These are phyloP conservation scores for Chamaetylas fuelleborni DNA, from an alignment of 2,113 vertebrate species.

Conservation along the genomic window DNA sequence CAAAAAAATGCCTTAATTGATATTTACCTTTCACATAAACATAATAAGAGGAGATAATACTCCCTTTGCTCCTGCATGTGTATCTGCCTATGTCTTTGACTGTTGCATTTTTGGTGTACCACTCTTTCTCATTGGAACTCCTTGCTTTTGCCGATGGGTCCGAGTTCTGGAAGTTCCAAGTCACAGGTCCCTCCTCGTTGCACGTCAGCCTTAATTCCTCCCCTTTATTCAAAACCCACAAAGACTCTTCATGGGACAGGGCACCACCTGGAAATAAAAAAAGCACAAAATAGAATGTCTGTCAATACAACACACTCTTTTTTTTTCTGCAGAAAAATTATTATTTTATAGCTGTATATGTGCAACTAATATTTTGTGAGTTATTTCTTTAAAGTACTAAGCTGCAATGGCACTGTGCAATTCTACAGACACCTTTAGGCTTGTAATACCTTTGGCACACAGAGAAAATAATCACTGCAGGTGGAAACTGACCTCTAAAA, in stretches of 20 bases:
- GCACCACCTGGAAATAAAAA: slow-evolving; percentile 61
- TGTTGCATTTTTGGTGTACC: slow-evolving; percentile 50
- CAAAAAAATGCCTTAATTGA: neutral
- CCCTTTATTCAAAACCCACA: slow-evolving; percentile 62
- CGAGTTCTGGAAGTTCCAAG: slow-evolving; percentile 68
- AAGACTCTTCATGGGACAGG: slow-evolving; percentile 18
- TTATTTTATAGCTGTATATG: neutral
- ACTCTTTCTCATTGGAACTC: slow-evolving; percentile 23
- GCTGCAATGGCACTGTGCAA: neutral
- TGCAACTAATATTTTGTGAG: neutral
- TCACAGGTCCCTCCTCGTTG: slow-evolving; percentile 24
- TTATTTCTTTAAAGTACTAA: neutral
- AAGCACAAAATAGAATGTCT: neutral
- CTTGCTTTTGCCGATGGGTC: neutral
- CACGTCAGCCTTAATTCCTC: slow-evolving; percentile 61
- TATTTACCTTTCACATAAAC: slow-evolving; percentile 91
- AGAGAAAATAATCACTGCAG: neutral
- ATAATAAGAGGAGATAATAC: slow-evolving; percentile 79
- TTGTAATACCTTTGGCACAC: neutral
- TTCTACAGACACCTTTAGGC: neutral
- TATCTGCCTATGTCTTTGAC: slow-evolving; percentile 80
- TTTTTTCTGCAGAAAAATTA: neutral
- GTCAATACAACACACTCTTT: neutral
- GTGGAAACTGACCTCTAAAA: neutral
- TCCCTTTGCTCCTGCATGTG: slow-evolving; percentile 77